Evolutionary conservation across 2,797 vertebrate species (phyloP).

Genomic region (Prionace glauca): DNA sequence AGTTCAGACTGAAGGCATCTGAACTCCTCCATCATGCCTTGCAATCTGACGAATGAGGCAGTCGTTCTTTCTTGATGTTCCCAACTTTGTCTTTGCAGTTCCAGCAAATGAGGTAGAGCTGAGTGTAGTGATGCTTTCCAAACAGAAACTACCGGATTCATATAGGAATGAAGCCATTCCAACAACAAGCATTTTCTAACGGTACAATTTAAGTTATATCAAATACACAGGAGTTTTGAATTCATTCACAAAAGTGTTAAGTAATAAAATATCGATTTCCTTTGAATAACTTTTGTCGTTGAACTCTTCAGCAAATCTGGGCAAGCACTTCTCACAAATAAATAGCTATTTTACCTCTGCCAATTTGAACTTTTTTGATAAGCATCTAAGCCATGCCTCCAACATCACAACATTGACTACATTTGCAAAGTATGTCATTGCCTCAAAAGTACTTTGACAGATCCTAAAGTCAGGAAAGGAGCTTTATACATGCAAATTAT

Average conservation of each 20-base stretch:
- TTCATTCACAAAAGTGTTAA: not conserved
- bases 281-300: not conserved
- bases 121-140: not conserved
- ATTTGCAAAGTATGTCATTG: not conserved
- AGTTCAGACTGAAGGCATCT: too few relatives aligned
- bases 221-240: not conserved
- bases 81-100: too few relatives aligned
- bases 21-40: too few relatives aligned
- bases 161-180: not conserved
- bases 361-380: not conserved
- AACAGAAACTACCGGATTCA: not conserved
- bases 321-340: not conserved
- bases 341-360: not conserved
- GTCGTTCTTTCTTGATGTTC: too few relatives aligned
- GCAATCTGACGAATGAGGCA: too few relatives aligned
- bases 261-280: not conserved
- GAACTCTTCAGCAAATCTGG: not conserved
- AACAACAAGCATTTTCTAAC: not conserved
- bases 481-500: not conserved
- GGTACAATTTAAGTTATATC: not conserved
- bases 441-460: not conserved
- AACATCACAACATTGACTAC: not conserved
- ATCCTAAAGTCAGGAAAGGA: not conserved
- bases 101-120: too few relatives aligned
- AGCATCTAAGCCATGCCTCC: not conserved